Base-by-base conservation (phyloP, 2,113 vertebrate genomes). In the Maccullochella peelii region DNA sequence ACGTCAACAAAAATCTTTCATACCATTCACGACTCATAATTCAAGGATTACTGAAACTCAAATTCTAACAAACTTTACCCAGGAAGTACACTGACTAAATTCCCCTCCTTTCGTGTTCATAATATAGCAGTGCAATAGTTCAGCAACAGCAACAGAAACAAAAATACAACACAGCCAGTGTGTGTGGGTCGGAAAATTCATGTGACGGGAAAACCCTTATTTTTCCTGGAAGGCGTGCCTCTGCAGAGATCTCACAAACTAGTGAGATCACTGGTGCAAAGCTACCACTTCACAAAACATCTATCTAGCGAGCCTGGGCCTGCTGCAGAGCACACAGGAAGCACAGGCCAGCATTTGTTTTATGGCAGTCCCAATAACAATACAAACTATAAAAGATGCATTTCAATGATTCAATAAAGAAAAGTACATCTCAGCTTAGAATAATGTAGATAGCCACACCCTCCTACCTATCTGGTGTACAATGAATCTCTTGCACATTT, bases 151-250 rank as follows among this genome's bases (percentile, higher is more conserved):
- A 69, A 84, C 70, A 85, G 73, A 50, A 54, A 68, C 23, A 67
- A 52, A 49, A 42, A 63, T 73, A 85, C 49, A 85, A 40, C 23
- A 76, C 42, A 65, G 44, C 8, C 20, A 78, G 58, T 69, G 44
- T 85, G 73, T 25, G 71, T 79, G 80, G 52, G 40, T 79, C 72
- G 81, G 62, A 80, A 79, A 76, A 85, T 80, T 88, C 69, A 86
- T 87, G 44, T 70, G 55, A 87, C 5, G 79, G 87, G 83, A 89
- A 92, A 90, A 74, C 83, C 88, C 82, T 82, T 30, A 54, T 77
- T 86, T 89, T 91, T 86, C 73, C 73, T 68, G 21, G 58, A 90
- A 90, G 86, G 80, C 58, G 18, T 82, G 78, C 73, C 73, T 61
- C 73, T 81, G 80, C 83, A 70, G 58, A 79, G 52, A 83, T 73